These are phyloP conservation scores for Chrosomus eos DNA, from an alignment of 2,797 vertebrate genomes.

Conservation along the genomic window DNA sequence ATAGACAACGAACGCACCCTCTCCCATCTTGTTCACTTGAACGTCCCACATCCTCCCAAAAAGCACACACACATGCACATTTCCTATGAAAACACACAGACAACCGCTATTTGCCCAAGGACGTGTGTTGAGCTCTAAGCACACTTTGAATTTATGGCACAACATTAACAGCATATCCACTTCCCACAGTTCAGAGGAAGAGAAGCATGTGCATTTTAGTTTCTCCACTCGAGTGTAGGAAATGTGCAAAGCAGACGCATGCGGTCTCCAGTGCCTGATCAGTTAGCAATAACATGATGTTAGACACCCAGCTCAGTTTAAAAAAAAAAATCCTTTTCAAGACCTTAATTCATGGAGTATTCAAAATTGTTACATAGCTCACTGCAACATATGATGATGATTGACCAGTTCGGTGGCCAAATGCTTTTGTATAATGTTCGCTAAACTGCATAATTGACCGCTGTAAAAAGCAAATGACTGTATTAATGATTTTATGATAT, in stretches of 20 bases:
- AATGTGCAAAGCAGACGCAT: conserved; percentile 33
- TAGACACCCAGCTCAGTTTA: neutral
- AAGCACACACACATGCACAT: conserved; percentile 9
- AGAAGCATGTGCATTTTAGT: conserved; percentile 54
- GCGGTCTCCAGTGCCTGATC: conserved; percentile 45
- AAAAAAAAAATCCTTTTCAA: neutral
- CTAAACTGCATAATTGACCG: neutral
- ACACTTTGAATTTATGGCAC: conserved; percentile 45
- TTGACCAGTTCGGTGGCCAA: neutral
- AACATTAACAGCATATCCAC: conserved; percentile 39
- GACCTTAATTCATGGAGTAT: neutral
- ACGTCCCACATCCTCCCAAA: neutral
- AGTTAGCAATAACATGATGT: conserved; percentile 43
- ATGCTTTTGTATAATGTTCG: neutral
- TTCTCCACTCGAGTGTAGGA: conserved; percentile 15
- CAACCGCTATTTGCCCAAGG: conserved; percentile 27
- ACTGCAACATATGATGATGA: neutral
- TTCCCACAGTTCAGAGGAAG: conserved; percentile 41
- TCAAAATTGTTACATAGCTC: neutral
- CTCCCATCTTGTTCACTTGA: conserved; percentile 3
- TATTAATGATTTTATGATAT: neutral
- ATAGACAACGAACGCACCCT: neutral
- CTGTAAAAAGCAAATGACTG: neutral
- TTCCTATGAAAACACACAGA: conserved; percentile 29
- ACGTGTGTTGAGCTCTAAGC: conserved; percentile 36